Base-by-base conservation (phyloP, 92 coral and sea anemone genomes). In the Umimayanthus chanpuru region DNA sequence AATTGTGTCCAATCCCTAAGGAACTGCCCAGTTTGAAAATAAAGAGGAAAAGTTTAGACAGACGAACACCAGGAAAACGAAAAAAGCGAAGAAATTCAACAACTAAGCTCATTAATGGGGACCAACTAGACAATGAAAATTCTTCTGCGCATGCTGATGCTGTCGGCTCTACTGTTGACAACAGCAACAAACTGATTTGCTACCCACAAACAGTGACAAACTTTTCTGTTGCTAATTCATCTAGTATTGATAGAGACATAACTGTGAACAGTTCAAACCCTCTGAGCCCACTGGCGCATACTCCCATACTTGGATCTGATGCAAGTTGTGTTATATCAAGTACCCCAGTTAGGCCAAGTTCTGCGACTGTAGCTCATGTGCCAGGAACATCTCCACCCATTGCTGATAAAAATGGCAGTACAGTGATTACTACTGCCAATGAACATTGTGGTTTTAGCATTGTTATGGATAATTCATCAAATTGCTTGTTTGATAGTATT, bases 1-100 rank as follows among this genome's bases (percentile, higher is more conserved):
- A 83, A n/a, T n/a, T n/a, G n/a, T n/a, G n/a, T n/a, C n/a, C 23
- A 20, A 6, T 76, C 15, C 11, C 7, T 14, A 23, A 25, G 26
- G 86, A 82, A 73, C 66, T 83, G 9, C 87, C 32, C 0, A 83
- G 87, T 83, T n/a, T 68, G 8, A 83, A 83, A 41, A 83, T 67
- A 83, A 83, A 83, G 55, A 70, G 87, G 65, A 83, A 83, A 53
- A 83, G 87, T 21, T 44, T 83, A 49, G 87, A 83, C 14, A 68
- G 87, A 26, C 77, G 28, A 68, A 83, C 87, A 14, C 78, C 87
- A 28, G 87, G 78, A 12, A 83, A 55, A 83, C 70, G 87, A 21
- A 83, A 70, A 83, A 83, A 83, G 87, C 74, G 87, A 68, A 83
- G 67, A 83, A 30, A 68, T 25, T 68, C 86, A 41, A 25, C 56